Evolutionary conservation across 2,888 invertebrate species (phyloP).

Genomic region (Lasius fuliginosus): DNA sequence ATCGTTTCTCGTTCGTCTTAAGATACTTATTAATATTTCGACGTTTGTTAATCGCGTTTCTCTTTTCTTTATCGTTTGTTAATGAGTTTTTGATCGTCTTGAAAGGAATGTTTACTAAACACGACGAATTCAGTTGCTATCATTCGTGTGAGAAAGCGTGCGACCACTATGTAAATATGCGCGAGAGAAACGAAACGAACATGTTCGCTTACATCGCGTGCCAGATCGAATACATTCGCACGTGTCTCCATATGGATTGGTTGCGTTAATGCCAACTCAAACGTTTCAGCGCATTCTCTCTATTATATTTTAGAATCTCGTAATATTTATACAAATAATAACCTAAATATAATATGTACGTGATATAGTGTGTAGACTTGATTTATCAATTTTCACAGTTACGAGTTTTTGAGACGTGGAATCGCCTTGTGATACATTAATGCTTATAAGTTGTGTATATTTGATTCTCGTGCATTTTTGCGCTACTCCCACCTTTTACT

Average conservation of each 20-base stretch:
- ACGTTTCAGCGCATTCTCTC: neutral
- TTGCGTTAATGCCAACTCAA: neutral
- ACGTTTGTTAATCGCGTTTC: neutral
- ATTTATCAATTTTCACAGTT: neutral
- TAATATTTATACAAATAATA: neutral
- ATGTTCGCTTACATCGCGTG: neutral
- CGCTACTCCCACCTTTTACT: constrained; percentile 18
- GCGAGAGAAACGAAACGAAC: neutral
- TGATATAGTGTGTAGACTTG: no score
- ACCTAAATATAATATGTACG: neutral
- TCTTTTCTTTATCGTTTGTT: neutral
- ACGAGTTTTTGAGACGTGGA: neutral
- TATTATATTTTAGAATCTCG: neutral
- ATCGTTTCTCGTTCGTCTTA: neutral
- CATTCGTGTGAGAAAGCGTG: constrained; percentile 21
- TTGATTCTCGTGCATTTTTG: constrained; percentile 15
- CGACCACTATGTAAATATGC: neutral
- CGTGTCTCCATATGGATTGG: constrained; percentile 60
- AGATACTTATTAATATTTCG: neutral
- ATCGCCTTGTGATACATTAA: neutral
- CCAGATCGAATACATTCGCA: constrained; percentile 57
- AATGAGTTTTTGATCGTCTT: neutral
- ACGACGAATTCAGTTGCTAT: neutral
- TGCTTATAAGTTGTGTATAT: neutral
- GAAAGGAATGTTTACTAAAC: neutral